Percentiles rank a stretch among this genome's conserved stretches.
Evolutionary conservation across 37 sponge, comb jelly and placozoan species (phyloP).

Genomic region (Aplysina aerophoba): DNA sequence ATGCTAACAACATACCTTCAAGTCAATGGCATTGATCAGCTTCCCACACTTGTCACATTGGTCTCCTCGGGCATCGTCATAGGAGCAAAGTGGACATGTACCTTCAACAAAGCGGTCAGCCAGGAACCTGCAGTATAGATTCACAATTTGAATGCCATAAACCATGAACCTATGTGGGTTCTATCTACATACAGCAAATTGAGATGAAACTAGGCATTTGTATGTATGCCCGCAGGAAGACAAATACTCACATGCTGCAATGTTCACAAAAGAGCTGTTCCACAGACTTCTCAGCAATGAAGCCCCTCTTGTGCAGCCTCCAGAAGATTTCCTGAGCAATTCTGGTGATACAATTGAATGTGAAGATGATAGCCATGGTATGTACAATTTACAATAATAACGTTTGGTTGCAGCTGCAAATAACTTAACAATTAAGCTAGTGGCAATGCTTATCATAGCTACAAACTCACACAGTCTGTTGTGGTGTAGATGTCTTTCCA

Average conservation of each 20-base stretch:
- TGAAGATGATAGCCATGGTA: background rate
- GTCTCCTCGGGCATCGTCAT: slow-evolving; percentile 83
- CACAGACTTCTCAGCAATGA: slow-evolving; percentile 59
- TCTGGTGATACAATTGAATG: background rate
- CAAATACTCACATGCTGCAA: slow-evolving; percentile 69
- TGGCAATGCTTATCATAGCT: no score
- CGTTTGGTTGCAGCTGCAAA: no score
- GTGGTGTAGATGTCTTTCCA: slow-evolving; percentile 76
- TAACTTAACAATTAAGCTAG: no score
- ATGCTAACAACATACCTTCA: slow-evolving; percentile 26
- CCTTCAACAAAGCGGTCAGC: slow-evolving; percentile 92
- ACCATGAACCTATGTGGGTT: no score
- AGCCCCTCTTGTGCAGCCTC: slow-evolving; percentile 65
- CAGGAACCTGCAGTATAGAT: slow-evolving; percentile 54
- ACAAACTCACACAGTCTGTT: slow-evolving; percentile 64
- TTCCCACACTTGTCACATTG: slow-evolving; percentile 89
- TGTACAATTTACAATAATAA: background rate
- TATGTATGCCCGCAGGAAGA: no score
- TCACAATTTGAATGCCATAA: no score
- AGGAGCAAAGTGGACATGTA: slow-evolving; percentile 75
- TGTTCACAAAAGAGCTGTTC: slow-evolving; percentile 66
- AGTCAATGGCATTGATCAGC: slow-evolving; percentile 83
- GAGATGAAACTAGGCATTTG: no score
- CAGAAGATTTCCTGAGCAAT: slow-evolving; percentile 88
- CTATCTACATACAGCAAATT: no score